Evolutionary conservation across 2,113 vertebrate genomes (phyloP).

Genomic region (Serilophus lunatus): DNA sequence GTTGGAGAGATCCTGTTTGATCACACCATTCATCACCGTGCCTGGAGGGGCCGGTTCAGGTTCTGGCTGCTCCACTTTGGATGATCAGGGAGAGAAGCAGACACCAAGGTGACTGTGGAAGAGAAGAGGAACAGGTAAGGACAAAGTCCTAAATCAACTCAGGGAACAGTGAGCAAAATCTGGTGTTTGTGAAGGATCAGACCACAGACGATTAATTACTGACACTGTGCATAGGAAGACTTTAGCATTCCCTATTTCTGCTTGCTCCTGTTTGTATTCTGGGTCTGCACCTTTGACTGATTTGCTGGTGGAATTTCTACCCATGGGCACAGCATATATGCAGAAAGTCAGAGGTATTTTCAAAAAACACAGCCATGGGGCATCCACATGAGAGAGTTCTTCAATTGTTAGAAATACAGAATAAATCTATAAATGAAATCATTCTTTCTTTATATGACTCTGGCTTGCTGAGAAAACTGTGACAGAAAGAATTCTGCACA

Average conservation of each 20-base stretch:
- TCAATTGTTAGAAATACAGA: background rate
- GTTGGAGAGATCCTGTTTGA: constrained; percentile 31
- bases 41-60: background rate
- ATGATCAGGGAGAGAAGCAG: constrained; percentile 6
- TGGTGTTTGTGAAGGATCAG: background rate
- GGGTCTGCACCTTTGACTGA: background rate
- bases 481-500: background rate
- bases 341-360: background rate
- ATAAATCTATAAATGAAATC: background rate
- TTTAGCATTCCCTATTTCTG: background rate
- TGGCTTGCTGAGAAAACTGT: background rate
- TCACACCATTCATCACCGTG: constrained; percentile 73
- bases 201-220: background rate
- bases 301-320: background rate
- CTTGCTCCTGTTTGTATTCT: background rate
- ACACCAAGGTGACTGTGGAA: background rate
- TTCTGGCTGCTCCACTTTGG: constrained; percentile 49
- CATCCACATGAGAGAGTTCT: background rate
- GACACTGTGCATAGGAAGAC: background rate
- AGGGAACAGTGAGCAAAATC: background rate
- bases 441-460: background rate
- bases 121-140: background rate
- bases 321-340: background rate
- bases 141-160: background rate
- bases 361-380: background rate